Evolutionary conservation across 2,888 invertebrate species (phyloP).

Genomic region (Scrobipalpa costella): DNA sequence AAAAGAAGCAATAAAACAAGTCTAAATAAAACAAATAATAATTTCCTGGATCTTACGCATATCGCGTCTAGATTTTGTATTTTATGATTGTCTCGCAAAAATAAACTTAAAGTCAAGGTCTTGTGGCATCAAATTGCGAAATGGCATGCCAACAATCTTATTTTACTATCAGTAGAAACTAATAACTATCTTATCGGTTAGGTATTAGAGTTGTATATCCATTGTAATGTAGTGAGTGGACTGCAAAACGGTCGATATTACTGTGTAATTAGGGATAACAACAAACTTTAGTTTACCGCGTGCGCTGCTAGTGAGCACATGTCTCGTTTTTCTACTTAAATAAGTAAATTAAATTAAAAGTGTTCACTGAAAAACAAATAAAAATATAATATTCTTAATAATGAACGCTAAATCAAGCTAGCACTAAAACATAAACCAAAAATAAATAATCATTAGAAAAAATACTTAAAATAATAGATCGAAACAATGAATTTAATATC

Average conservation of each 20-base stretch:
- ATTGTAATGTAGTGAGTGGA: too few relatives aligned
- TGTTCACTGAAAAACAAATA: neutral
- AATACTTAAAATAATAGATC: neutral
- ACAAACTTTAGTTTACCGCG: slow-evolving; percentile 25
- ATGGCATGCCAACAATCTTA: neutral
- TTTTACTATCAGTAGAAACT: neutral
- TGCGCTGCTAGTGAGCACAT: slow-evolving; percentile 12
- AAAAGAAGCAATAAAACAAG: neutral
- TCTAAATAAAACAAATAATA: slow-evolving; percentile 8
- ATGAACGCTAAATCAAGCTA: too few relatives aligned
- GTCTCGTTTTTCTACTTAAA: neutral
- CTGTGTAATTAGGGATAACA: slow-evolving; percentile 24
- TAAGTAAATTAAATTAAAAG: neutral
- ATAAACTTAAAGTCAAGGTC: slow-evolving; percentile 7
- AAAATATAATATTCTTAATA: neutral
- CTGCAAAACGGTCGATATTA: slow-evolving; percentile 1
- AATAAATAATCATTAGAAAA: too few relatives aligned
- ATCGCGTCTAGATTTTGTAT: neutral
- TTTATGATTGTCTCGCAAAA: neutral
- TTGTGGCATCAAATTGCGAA: neutral
- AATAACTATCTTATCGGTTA: neutral
- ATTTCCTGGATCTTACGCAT: neutral
- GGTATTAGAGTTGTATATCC: neutral
- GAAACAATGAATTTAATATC: slow-evolving; percentile 65
- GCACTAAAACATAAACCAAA: too few relatives aligned